Evolutionary conservation across 1,140 invertebrate genomes (phyloP).

Genomic region (Globodera rostochiensis): DNA sequence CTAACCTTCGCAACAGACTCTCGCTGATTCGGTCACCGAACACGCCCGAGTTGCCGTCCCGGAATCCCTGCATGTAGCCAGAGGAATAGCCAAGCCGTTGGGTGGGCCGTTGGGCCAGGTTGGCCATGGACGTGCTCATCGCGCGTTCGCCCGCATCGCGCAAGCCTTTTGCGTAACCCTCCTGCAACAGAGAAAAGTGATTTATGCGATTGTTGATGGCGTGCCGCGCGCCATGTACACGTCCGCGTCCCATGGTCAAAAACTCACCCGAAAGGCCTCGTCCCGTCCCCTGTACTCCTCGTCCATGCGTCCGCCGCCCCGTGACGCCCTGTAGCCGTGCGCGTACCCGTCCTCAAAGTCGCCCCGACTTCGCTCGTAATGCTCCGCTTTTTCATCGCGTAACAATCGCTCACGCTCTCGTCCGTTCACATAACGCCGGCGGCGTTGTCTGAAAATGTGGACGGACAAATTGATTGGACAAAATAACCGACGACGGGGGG

Average conservation of each 20-base stretch:
- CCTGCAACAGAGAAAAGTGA: slow-evolving; percentile 30
- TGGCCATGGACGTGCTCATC: slow-evolving; percentile 64
- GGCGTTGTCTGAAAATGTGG: slow-evolving; percentile 19
- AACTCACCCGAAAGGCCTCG: slow-evolving; percentile 49
- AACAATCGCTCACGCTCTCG: slow-evolving; percentile 38
- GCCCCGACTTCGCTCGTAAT: slow-evolving; percentile 39
- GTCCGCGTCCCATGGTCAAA: not conserved
- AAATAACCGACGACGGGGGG: not conserved
- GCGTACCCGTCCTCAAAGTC: slow-evolving; percentile 64
- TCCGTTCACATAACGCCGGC: slow-evolving; percentile 44
- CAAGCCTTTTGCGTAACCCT: slow-evolving; percentile 63
- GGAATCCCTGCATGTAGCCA: slow-evolving; percentile 66
- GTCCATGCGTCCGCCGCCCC: slow-evolving; percentile 57
- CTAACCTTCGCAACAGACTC: slow-evolving; percentile 56
- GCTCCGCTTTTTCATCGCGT: slow-evolving; percentile 28
- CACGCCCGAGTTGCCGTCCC: slow-evolving; percentile 61
- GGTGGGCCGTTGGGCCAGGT: slow-evolving; percentile 54
- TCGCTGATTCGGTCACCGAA: slow-evolving; percentile 62
- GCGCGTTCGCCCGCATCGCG: slow-evolving; percentile 59
- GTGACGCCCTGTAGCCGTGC: slow-evolving; percentile 58
- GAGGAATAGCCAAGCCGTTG: slow-evolving; percentile 58
- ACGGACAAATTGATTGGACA: not conserved
- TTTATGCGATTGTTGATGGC: not conserved
- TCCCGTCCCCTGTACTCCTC: slow-evolving; percentile 55
- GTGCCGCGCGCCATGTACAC: too few relatives aligned